Evolutionary conservation across 2,888 invertebrate genomes (phyloP).

Genomic region (Thecocarcelia acutangulata): DNA sequence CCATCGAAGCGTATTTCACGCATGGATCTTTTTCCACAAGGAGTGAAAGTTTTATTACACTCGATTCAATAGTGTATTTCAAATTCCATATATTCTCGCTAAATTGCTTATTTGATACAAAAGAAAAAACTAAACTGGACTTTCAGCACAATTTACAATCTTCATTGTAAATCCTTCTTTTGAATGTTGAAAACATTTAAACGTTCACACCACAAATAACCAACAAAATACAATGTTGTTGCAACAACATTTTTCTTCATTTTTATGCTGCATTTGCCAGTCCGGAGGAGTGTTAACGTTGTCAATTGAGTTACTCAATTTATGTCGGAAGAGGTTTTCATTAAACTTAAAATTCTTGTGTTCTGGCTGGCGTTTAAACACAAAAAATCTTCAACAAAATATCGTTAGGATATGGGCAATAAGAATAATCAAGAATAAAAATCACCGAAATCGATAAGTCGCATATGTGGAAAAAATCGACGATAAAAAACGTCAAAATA

Average conservation of each 20-base stretch:
- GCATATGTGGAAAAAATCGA: too few species aligned
- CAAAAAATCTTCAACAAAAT: too few species aligned
- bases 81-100: neutral
- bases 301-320: conserved; percentile 64
- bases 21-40: too few species aligned
- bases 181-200: conserved; percentile 41
- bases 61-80: conserved; percentile 1
- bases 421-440: too few species aligned
- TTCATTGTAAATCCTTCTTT: conserved; percentile 22
- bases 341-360: conserved; percentile 3
- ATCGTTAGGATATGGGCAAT: too few species aligned
- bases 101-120: neutral
- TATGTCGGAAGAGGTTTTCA: conserved; percentile 54
- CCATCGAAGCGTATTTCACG: too few species aligned
- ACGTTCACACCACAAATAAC: conserved; percentile 16
- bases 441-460: too few species aligned
- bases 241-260: conserved; percentile 33
- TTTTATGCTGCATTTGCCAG: conserved; percentile 21
- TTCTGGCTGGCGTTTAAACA: neutral
- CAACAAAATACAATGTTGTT: conserved; percentile 36
- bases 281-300: conserved; percentile 58
- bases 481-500: too few species aligned
- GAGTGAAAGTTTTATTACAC: too few species aligned
- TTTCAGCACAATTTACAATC: conserved; percentile 13
- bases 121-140: neutral